Evolutionary conservation across 2,888 invertebrate species (phyloP).

Genomic region (Dastarcus helophoroides): DNA sequence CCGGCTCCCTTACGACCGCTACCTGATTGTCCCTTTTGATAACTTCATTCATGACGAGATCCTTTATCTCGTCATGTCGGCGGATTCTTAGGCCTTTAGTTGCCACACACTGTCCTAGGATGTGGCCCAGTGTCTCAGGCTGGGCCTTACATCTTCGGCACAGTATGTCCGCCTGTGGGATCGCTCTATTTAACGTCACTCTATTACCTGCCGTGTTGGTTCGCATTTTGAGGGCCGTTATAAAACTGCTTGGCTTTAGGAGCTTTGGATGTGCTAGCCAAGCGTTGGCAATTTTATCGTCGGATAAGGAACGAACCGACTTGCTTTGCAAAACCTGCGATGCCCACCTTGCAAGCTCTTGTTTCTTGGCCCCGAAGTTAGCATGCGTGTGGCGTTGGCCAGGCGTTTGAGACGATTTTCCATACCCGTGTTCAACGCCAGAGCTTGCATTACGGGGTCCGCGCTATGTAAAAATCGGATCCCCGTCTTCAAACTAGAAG

Average conservation of each 20-base stretch:
- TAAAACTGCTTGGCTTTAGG: conserved; percentile 4
- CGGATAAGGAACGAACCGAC: conserved; percentile 17
- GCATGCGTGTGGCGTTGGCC: conserved; percentile 10
- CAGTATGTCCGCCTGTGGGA: conserved; percentile 14
- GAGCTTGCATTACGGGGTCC: conserved; percentile 21
- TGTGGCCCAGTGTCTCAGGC: conserved; percentile 17
- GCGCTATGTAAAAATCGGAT: conserved; percentile 10
- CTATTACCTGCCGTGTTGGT: conserved; percentile 19
- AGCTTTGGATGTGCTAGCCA: neutral
- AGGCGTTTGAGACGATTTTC: conserved; percentile 17
- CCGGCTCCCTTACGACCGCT: conserved; percentile 10
- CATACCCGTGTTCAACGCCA: conserved; percentile 16
- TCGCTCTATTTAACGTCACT: conserved; percentile 17
- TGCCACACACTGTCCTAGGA: conserved; percentile 19
- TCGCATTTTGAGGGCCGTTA: conserved; percentile 22
- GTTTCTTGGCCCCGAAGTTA: conserved; percentile 11
- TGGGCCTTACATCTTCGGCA: conserved; percentile 21
- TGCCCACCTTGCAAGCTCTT: conserved; percentile 15
- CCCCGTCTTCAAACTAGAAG: conserved; percentile 15
- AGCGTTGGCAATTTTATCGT: conserved; percentile 10
- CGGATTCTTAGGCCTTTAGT: conserved; percentile 17
- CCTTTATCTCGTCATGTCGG: conserved; percentile 16
- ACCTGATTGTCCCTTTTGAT: conserved; percentile 4
- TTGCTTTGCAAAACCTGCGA: conserved; percentile 14
- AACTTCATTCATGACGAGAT: conserved; percentile 3